phyloP scores from a whole-genome alignment of 92 coral and sea anemone genomes.

The Meandrina meandrites region DNA sequence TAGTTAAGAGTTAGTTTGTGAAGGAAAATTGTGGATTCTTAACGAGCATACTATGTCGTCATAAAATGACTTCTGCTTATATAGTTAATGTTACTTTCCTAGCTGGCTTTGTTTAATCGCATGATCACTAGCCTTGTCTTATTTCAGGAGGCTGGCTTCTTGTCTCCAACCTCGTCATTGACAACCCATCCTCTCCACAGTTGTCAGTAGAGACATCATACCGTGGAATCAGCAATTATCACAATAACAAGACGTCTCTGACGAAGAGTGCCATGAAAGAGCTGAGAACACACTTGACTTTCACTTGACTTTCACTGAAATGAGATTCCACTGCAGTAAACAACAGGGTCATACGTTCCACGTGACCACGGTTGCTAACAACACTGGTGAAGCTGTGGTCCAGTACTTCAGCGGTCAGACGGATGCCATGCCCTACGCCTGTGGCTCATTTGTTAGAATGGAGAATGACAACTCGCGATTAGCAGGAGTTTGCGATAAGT shows the following conservation, averaged over 20 bases:
- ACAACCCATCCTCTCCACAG: background rate
- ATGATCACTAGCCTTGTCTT: no score
- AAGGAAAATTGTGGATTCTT: no score
- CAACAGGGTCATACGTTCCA: constrained; percentile 18
- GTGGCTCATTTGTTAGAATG: no score
- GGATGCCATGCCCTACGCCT: no score
- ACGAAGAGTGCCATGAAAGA: background rate
- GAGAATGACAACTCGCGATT: background rate
- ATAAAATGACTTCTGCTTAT: no score
- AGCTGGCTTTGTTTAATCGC: no score
- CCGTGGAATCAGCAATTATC: constrained; percentile 4
- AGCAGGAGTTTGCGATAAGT: background rate
- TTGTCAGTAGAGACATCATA: background rate
- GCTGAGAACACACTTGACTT: background rate
- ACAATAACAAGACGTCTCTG: background rate
- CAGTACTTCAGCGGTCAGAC: constrained; percentile 36
- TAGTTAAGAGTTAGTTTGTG: no score
- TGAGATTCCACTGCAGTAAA: constrained; percentile 18
- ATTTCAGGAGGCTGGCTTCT: constrained; percentile 29
- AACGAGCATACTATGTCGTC: no score
- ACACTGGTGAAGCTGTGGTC: constrained; percentile 25
- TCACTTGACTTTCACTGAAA: no score
- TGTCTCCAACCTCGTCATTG: background rate
- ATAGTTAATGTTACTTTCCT: no score
- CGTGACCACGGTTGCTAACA: constrained; percentile 27